Conservation (phyloP, 2,888 invertebrate genomes). For the Holacanthella duospinosa region DNA sequence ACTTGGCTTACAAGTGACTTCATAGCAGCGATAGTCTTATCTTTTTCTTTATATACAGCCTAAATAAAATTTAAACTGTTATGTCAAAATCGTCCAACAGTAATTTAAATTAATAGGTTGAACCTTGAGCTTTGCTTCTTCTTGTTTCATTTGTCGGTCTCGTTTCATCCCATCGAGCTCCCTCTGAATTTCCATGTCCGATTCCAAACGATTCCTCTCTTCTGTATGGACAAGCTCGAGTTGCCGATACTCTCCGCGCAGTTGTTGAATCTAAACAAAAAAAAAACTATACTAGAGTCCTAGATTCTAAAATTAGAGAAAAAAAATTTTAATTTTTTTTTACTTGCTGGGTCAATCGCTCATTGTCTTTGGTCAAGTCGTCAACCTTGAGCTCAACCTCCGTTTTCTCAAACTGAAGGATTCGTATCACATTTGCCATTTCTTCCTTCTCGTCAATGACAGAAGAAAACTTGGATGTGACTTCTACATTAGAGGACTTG, state of each 20-base stretch:
- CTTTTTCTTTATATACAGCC: constrained; percentile 28
- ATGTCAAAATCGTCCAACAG: not conserved
- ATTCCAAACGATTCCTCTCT: constrained; percentile 22
- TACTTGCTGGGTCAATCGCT: no score
- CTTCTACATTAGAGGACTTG: constrained; percentile 20
- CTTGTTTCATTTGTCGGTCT: constrained; percentile 20
- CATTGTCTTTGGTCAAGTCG: no score
- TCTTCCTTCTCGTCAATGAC: constrained; percentile 18
- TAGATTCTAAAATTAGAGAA: no score
- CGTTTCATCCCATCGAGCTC: constrained; percentile 27
- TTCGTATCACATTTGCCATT: constrained; percentile 21
- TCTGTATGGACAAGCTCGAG: constrained; percentile 24
- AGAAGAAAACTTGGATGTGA: constrained; percentile 18
- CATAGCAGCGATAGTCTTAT: constrained; percentile 29
- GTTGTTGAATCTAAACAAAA: no score
- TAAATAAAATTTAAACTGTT: constrained; percentile 12
- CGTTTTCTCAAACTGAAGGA: no score
- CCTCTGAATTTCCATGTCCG: constrained; percentile 29
- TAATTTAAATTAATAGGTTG: not conserved
- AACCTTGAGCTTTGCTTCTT: constrained; percentile 31
- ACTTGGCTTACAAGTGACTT: constrained; percentile 19
- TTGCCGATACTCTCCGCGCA: constrained; percentile 24
- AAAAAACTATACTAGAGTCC: no score
- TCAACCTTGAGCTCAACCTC: no score
- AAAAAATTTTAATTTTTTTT: no score